Percentiles rank a stretch among this genome's conserved stretches.
Conservation (phyloP, 1,140 invertebrate species). For the Aphis craccivora region DNA sequence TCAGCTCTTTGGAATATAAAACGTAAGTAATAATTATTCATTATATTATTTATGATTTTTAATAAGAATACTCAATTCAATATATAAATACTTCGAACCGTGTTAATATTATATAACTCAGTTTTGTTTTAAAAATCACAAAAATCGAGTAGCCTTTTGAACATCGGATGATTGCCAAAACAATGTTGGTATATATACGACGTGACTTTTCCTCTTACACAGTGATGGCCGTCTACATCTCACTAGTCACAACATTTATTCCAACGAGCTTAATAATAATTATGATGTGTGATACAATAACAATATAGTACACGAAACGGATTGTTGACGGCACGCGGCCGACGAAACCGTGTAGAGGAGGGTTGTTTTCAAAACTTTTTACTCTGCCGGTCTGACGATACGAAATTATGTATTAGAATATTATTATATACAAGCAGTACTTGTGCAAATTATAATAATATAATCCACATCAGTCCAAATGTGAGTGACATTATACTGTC, state of each 20-base stretch:
- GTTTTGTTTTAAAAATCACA: neutral
- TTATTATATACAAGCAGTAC: neutral
- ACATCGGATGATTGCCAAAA: neutral
- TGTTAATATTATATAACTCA: neutral
- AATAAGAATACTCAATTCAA: no score
- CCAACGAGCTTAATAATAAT: neutral
- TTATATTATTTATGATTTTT: no score
- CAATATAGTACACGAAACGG: neutral
- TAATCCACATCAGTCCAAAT: slow-evolving; percentile 2
- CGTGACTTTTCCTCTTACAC: neutral
- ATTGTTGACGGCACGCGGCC: no score
- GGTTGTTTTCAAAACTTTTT: neutral
- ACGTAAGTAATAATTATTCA: no score
- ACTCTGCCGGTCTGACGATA: no score
- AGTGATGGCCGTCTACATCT: neutral
- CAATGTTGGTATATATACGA: neutral
- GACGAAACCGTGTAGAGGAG: neutral
- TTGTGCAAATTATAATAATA: neutral
- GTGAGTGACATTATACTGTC: neutral
- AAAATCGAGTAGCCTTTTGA: neutral
- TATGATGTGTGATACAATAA: neutral
- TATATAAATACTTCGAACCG: no score
- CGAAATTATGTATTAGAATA: neutral
- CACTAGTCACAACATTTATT: neutral
- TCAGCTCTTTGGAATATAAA: no score